phyloP scores from a whole-genome alignment of 2,797 vertebrate species.

The Rachycentron canadum region DNA sequence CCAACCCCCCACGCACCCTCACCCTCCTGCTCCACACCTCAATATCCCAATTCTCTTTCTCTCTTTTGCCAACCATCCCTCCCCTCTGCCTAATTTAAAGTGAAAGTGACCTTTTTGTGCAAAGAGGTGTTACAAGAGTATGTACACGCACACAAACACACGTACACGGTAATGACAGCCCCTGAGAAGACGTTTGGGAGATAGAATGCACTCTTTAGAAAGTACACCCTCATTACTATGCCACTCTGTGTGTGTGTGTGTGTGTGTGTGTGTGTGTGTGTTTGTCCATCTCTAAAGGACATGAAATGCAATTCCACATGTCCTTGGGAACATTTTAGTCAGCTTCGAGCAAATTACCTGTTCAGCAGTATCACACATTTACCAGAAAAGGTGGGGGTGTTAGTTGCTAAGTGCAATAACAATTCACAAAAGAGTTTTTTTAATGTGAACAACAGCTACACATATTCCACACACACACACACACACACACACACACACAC shows the following conservation, averaged over 20 bases:
- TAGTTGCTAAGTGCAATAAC: conserved; percentile 3
- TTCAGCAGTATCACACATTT: conserved; percentile 55
- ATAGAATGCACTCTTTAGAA: conserved; percentile 18
- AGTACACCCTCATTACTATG: conserved; percentile 49
- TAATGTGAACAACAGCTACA: background rate
- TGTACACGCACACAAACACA: conserved; percentile 23
- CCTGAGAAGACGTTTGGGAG: conserved; percentile 30
- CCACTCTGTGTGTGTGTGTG: conserved; percentile 31
- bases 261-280: conserved; percentile 27
- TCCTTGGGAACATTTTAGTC: conserved; percentile 74
- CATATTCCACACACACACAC: background rate
- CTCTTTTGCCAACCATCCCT: conserved; percentile 6
- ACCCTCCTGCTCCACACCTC: background rate
- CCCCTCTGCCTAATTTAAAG: conserved; percentile 57
- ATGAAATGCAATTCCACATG: conserved; percentile 76
- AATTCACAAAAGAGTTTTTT: conserved; percentile 11
- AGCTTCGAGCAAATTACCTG: conserved; percentile 63
- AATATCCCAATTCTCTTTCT: background rate
- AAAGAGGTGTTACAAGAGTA: conserved; percentile 24
- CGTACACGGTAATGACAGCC: conserved; percentile 36
- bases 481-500: background rate
- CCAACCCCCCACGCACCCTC: background rate
- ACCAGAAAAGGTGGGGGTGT: conserved; percentile 1
- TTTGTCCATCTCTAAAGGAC: conserved; percentile 44
- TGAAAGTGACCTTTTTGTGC: conserved; percentile 73